phyloP scores from a whole-genome alignment of 2,888 invertebrate genomes.

The Chrysolina americana region DNA sequence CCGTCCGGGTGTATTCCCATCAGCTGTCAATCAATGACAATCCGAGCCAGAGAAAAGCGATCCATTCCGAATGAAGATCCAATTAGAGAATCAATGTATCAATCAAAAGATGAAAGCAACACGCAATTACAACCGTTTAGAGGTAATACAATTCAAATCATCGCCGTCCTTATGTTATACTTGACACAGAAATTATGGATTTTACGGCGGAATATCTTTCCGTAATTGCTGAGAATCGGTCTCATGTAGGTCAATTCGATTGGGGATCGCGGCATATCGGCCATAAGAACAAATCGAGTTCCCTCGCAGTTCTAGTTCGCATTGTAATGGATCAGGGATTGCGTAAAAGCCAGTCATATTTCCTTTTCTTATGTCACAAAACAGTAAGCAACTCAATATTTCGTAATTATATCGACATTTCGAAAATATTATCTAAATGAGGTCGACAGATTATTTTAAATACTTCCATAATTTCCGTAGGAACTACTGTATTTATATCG shows the following conservation, averaged over 20 bases:
- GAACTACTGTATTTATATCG: too few relatives aligned
- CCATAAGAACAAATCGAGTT: background rate
- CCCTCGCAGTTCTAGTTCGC: background rate
- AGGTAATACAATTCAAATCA: slow-evolving; percentile 16
- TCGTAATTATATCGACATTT: too few relatives aligned
- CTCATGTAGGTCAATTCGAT: slow-evolving; percentile 5
- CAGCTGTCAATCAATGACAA: slow-evolving; percentile 28
- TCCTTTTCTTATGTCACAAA: background rate
- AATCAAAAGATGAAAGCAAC: slow-evolving; percentile 35
- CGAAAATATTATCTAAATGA: too few relatives aligned
- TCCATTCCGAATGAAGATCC: slow-evolving; percentile 29
- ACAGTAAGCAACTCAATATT: too few relatives aligned
- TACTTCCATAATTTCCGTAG: too few relatives aligned
- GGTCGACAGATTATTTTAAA: too few relatives aligned
- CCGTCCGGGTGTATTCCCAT: slow-evolving; percentile 20
- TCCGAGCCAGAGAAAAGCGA: slow-evolving; percentile 28
- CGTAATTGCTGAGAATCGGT: background rate
- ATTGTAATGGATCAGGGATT: background rate
- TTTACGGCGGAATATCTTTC: slow-evolving; percentile 7
- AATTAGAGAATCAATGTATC: slow-evolving; percentile 38
- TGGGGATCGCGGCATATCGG: background rate
- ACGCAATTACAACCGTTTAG: slow-evolving; percentile 27
- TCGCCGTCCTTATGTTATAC: slow-evolving; percentile 11
- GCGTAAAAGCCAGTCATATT: background rate
- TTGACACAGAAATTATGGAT: slow-evolving; percentile 17